These are phyloP conservation scores for Apeira syringaria DNA, from an alignment of 2,888 invertebrate species.

Conservation along the genomic window DNA sequence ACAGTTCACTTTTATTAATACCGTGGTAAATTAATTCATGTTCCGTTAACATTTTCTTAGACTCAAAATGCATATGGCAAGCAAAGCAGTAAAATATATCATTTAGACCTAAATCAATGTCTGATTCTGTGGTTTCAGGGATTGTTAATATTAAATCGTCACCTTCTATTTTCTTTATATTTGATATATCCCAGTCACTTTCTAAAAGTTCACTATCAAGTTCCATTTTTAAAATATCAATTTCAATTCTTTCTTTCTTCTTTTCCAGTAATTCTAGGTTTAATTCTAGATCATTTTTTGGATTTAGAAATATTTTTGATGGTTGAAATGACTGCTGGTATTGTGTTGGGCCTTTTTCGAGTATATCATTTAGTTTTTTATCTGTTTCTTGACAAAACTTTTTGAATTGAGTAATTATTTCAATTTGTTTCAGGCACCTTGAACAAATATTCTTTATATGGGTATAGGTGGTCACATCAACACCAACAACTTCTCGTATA, in stretches of 20 bases:
- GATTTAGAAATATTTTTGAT: slow-evolving; percentile 2
- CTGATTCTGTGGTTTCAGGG: not conserved
- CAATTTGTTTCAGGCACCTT: slow-evolving; percentile 50
- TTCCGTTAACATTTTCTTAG: slow-evolving; percentile 34
- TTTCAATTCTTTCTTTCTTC: not conserved
- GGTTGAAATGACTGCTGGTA: not conserved
- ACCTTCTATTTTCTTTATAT: too few species aligned
- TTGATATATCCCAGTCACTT: not conserved
- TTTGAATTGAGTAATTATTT: slow-evolving; percentile 60
- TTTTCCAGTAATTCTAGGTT: not conserved
- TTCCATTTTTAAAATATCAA: not conserved
- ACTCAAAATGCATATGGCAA: slow-evolving; percentile 54
- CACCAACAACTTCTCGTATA: slow-evolving; percentile 55
- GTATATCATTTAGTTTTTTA: slow-evolving; percentile 46
- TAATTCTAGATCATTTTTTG: slow-evolving; percentile 9
- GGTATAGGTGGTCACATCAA: slow-evolving; percentile 43
- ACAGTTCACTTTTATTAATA: too few species aligned
- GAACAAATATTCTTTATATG: slow-evolving; percentile 56
- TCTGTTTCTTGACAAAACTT: slow-evolving; percentile 55
- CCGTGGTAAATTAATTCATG: slow-evolving; percentile 62
- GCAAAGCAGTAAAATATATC: slow-evolving; percentile 50
- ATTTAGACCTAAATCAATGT: not conserved
- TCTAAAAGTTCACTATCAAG: not conserved
- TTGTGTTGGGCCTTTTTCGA: slow-evolving; percentile 22
- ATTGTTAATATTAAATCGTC: too few species aligned